Percentiles rank a stretch among this genome's conserved stretches.
Evolutionary conservation across 2,797 vertebrate genomes (phyloP).

Genomic region (Cephalopachus bancanus): DNA sequence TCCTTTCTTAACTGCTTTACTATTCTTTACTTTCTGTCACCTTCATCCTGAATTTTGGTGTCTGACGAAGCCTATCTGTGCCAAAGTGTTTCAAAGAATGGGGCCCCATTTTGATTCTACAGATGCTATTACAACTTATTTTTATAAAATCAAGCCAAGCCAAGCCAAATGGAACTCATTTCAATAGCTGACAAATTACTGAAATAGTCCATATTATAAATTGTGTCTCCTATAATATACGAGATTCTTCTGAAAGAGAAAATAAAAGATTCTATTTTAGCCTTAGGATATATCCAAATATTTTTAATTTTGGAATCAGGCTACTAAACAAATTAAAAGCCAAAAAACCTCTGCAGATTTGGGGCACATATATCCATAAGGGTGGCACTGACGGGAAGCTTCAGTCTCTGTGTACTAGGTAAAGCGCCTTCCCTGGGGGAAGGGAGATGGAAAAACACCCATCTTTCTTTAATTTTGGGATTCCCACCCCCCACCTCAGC

Average conservation of each 20-base stretch:
- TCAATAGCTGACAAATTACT: slow-evolving; percentile 68
- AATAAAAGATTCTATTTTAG: slow-evolving; percentile 69
- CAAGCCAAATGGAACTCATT: slow-evolving; percentile 69
- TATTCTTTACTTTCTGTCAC: neutral
- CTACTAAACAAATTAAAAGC: slow-evolving; percentile 66
- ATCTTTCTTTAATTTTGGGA: slow-evolving; percentile 24
- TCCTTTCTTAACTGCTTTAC: neutral
- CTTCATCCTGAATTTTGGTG: neutral
- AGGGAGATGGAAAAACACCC: slow-evolving; percentile 49
- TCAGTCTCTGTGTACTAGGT: neutral
- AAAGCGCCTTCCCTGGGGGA: neutral
- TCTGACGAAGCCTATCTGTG: neutral
- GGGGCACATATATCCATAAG: neutral
- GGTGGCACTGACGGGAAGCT: slow-evolving; percentile 67
- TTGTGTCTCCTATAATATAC: slow-evolving; percentile 38
- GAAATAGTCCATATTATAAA: slow-evolving; percentile 53
- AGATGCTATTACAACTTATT: neutral
- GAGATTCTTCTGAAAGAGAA: slow-evolving; percentile 46
- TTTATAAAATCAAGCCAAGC: slow-evolving; percentile 29
- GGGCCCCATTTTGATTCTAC: neutral
- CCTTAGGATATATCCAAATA: slow-evolving; percentile 53
- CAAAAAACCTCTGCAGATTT: slow-evolving; percentile 44
- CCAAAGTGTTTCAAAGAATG: slow-evolving; percentile 12
- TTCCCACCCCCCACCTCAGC: neutral
- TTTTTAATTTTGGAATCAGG: slow-evolving; percentile 69